Evolutionary conservation across 2,888 invertebrate species (phyloP), one percentile per base, ranked within the genome.

Genomic region (Resseliella maxima): DNA sequence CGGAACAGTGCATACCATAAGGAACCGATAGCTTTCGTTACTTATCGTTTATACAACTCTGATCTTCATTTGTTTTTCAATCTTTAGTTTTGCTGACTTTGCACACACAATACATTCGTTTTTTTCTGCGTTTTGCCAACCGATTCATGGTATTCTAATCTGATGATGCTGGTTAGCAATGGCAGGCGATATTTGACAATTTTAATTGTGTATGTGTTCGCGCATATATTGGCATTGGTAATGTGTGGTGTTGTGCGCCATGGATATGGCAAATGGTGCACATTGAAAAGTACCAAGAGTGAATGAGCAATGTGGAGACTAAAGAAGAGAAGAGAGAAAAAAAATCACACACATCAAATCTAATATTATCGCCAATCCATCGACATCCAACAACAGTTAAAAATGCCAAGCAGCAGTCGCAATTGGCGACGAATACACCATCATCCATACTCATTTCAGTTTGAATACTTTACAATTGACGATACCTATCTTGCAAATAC

Each of bases 31-130:
- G 83, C 83, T 38, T 15, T 38, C 24, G 83, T 38, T 83, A 38
- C n/a, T 38, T 38, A 83, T 83, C 83, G 83, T n/a, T 83, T 83
- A 83, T 36, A 38, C 83, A n/a, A 83, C 21, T 83, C 24, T 83
- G 83, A 83, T 83, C 38, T 83, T 38, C 83, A 83, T 83, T 83
- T 83, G 83, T 83, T 83, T 83, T 83, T 83, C 83, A 83, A 83
- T 83, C 83, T 83, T 83, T 38, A 83, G 83, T 38, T 81, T 81
- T 41, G n/a, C 38, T 24, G 59, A 59, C 59, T 83, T 38, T 83
- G 2, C 35, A 31, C 18, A 31, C 27, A 31, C n/a, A n/a, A n/a
- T n/a, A n/a, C 72, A 72, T 72, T 72, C 31, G 31, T 72, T 83
- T 83, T 38, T 38, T 38, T 59, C 6, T 36, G 83, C 36, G 35